Conservation (phyloP, 2,888 invertebrate genomes). For the Nomada ferruginata region DNA sequence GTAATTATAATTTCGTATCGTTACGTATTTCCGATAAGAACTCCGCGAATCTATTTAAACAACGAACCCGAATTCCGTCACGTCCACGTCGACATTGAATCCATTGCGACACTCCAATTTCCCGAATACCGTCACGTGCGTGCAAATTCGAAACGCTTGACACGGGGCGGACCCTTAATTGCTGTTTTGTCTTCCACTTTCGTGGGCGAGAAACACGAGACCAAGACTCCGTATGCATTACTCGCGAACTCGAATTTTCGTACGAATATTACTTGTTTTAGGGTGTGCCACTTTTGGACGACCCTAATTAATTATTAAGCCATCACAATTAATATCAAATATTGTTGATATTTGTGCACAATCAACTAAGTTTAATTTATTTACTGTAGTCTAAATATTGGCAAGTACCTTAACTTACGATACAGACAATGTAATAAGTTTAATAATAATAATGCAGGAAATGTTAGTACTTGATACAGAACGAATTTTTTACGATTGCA, state of each 20-base stretch:
- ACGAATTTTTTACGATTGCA: background rate
- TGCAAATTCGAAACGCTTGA: slow-evolving; percentile 7
- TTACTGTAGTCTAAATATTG: background rate
- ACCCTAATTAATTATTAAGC: no score
- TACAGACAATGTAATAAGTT: background rate
- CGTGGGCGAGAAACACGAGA: background rate
- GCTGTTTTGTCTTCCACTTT: slow-evolving; percentile 1
- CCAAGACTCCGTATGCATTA: background rate
- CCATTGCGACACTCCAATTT: background rate
- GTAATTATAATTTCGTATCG: background rate
- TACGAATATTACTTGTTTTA: background rate
- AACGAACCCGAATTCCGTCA: background rate
- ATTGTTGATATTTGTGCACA: background rate
- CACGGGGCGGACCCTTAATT: background rate
- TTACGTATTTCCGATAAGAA: background rate
- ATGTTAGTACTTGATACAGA: background rate
- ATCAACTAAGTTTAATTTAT: background rate
- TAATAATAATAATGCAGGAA: background rate
- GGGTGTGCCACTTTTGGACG: no score
- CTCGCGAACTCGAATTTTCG: background rate
- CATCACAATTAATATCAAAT: no score
- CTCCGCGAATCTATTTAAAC: background rate
- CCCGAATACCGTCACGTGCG: slow-evolving; percentile 9
- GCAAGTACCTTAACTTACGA: background rate
- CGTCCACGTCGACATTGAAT: slow-evolving; percentile 3